These are phyloP conservation scores for Myotis findleyi DNA, from an alignment of 2,797 vertebrate genomes.

Conservation along the genomic window DNA sequence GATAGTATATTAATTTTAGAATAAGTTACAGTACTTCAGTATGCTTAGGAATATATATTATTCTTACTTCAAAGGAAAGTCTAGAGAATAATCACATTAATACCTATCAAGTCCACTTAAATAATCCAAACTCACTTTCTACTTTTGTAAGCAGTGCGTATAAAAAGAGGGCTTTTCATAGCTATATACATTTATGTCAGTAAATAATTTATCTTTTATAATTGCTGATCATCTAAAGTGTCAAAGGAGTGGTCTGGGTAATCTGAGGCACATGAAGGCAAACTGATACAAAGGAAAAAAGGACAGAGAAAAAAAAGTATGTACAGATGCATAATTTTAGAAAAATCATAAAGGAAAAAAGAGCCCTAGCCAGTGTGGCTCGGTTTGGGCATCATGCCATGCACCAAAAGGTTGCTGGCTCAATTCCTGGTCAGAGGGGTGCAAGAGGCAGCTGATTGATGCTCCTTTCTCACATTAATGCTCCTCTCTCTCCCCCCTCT, in stretches of 20 bases:
- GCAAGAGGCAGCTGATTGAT: neutral
- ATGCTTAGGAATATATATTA: conserved; percentile 27
- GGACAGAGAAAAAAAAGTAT: neutral
- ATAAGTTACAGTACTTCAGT: neutral
- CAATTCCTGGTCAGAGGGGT: neutral
- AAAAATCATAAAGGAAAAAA: neutral
- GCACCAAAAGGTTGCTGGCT: neutral
- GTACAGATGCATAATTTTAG: neutral
- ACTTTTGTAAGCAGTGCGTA: neutral
- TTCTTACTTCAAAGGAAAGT: conserved; percentile 4
- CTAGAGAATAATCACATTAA: conserved; percentile 28
- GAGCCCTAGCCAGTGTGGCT: neutral
- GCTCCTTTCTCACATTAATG: neutral
- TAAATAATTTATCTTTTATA: conserved; percentile 24
- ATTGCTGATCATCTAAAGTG: conserved; percentile 8
- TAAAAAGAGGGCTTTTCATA: neutral
- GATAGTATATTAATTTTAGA: neutral
- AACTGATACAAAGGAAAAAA: neutral
- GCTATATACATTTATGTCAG: neutral
- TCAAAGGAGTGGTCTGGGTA: neutral
- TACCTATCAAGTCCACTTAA: neutral
- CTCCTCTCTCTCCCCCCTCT: neutral
- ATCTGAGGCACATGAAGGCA: neutral
- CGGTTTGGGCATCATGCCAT: neutral
- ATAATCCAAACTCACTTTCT: neutral